Conservation (phyloP, 1,140 invertebrate genomes). For the Halesus radiatus region DNA sequence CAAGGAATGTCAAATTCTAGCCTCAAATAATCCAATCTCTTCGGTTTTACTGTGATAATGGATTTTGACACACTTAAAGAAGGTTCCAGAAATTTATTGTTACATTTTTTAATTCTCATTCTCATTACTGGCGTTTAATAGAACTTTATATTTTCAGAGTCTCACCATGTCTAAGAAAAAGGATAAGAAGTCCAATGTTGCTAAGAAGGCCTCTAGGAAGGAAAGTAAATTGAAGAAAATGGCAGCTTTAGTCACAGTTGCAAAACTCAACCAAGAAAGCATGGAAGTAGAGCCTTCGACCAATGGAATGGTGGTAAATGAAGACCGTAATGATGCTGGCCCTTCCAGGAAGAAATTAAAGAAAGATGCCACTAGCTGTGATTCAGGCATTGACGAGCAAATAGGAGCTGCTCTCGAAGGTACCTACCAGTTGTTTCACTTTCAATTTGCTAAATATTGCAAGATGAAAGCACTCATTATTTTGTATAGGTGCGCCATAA, state of each 20-base stretch:
- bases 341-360: slow-evolving; percentile 40
- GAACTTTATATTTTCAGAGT: too few species aligned
- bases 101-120: too few species aligned
- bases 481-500: too few species aligned
- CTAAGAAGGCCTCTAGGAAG: slow-evolving; percentile 69
- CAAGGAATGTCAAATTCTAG: too few species aligned
- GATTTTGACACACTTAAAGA: too few species aligned
- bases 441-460: too few species aligned
- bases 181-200: slow-evolving; percentile 58
- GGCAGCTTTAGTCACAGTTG: slow-evolving; percentile 73
- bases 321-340: neutral
- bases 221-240: slow-evolving; percentile 77
- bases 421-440: too few species aligned
- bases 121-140: too few species aligned
- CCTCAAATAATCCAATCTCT: too few species aligned
- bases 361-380: slow-evolving; percentile 27
- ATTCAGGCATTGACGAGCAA: neutral
- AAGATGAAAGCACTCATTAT: too few species aligned
- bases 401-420: neutral
- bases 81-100: too few species aligned
- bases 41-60: too few species aligned
- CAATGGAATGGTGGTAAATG: neutral
- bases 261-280: slow-evolving; percentile 75
- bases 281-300: slow-evolving; percentile 41
- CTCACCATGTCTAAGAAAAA: slow-evolving; percentile 30